Base-by-base conservation (phyloP, 2,113 vertebrate species). In the Anguilla japonica region DNA sequence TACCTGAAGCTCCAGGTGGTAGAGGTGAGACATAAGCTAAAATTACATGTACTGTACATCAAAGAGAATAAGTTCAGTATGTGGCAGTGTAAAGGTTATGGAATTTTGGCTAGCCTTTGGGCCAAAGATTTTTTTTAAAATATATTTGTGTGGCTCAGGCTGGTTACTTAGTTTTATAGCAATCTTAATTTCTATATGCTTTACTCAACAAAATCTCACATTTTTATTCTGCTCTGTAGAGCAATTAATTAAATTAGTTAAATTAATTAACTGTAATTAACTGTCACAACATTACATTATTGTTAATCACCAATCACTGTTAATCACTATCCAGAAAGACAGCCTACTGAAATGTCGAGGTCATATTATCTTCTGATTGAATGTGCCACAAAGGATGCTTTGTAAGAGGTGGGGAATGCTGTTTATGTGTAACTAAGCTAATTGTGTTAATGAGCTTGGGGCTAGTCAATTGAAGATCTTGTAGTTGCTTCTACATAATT, bases 1-100 rank as follows among this genome's bases (percentile, higher is more conserved):
- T 99, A 97, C 92, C 98, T 98, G 89, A 98, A 97, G 90, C 96
- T 97, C 89, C 97, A 97, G 87, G 95, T 94, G 60, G 96, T 97
- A 0, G 98, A 99, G 97, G 98, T 99, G 87, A 94, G 92, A 13
- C 79, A 16, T 22, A 8, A 9, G 63, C 22, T 9, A 3, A 75
- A 18, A 67, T 20, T 6, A 20, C 60, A 71, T 46, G 78, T 81
- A 53, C 34, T 46, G 78, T 81, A 53, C 34, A 67, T n/a, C 41
- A 46, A 41, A n/a, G 40, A 46, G 16, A n/a, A 26, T 29, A 39
- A 34, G 79, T 26, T 85, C 41, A 53, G 11, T 46, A 78, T 5
- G 22, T 53, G 50, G 50, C 29, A 41, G 60, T 22, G 60, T 5
- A 3, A 14, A 60, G 56, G 18, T 16, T 20, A 60, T 60, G 18